Base-by-base conservation (phyloP, 2,797 vertebrate genomes). In the Macroramphosus scolopax region DNA sequence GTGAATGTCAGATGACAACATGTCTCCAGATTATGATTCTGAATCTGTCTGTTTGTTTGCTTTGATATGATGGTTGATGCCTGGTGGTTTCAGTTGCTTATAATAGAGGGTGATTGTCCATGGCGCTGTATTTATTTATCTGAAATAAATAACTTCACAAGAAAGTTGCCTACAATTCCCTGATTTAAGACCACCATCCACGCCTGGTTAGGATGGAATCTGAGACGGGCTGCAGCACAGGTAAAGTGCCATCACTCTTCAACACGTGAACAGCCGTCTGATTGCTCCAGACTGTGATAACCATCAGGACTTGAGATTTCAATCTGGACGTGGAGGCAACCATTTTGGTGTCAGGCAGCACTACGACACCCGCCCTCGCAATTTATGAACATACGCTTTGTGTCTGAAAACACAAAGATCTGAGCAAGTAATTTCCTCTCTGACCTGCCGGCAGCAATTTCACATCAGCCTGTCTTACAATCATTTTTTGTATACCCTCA, bases 331-430 rank as follows among this genome's bases (percentile, higher is more conserved):
- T 18, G 20, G 38, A 56, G 30, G 40, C 17, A 11, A 58, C 30
- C 10, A 2, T 35, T 51, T 51, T 14, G 18, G 43, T 65, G 70
- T 66, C 59, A 57, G 39, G 49, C 53, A 55, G 55, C 62, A 57
- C 52, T 18, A 45, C 45, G 8, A 51, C 66, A 34, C 51, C 52
- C 12, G 26, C 57, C 10, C 45, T 53, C 48, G 57, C 67, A 70
- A 68, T 76, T 77, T 68, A 56, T 43, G 55, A 80, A 61, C 67
- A 60, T 66, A 65, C 10, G 37, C 72, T 73, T 62, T 70, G 59
- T 75, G 77, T 74, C 63, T 61, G 55, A 68, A 79, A 51, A 62
- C 63, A 67, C 68, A 61, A 68, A 77, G 68, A 70, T 66, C 65
- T 51, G 49, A 72, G 64, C 59, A 63, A 70, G 66, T 72, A 53